Conservation (phyloP, 2,113 vertebrate genomes). For the Psephotus haematonotus region DNA sequence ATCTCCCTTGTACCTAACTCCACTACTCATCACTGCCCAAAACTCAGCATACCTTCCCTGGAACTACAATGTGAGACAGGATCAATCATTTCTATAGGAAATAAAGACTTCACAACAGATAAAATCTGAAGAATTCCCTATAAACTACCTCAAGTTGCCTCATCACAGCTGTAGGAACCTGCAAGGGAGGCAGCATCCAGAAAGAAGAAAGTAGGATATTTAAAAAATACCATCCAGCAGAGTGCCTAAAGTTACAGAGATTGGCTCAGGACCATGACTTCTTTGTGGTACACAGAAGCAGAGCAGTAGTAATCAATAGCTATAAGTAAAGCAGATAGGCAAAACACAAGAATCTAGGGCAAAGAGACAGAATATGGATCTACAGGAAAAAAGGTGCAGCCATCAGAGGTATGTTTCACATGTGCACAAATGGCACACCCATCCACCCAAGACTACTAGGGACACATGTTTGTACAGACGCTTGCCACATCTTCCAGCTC, state of each 20-base stretch:
- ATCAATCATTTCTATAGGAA: not conserved
- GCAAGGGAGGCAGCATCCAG: not conserved
- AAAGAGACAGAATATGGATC: not conserved
- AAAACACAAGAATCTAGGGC: not conserved
- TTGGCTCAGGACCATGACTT: not conserved
- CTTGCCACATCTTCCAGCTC: not conserved
- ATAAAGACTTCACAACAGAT: not conserved
- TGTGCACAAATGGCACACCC: not conserved
- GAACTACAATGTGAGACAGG: not conserved
- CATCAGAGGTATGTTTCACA: not conserved
- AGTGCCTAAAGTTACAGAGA: accelerated
- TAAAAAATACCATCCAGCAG: not conserved
- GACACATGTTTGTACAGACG: not conserved
- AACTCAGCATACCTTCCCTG: not conserved
- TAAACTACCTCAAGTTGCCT: not conserved
- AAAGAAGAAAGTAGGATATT: not conserved
- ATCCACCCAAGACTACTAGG: not conserved
- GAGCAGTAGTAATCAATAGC: not conserved
- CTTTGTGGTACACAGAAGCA: not conserved
- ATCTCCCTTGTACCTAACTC: not conserved
- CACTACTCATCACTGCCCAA: not conserved
- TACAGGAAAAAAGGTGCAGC: not conserved
- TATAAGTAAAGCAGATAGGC: not conserved
- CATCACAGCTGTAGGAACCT: not conserved
- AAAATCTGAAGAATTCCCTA: not conserved